Base-by-base conservation (phyloP, 1,140 invertebrate species). In the Lepidostoma basale region DNA sequence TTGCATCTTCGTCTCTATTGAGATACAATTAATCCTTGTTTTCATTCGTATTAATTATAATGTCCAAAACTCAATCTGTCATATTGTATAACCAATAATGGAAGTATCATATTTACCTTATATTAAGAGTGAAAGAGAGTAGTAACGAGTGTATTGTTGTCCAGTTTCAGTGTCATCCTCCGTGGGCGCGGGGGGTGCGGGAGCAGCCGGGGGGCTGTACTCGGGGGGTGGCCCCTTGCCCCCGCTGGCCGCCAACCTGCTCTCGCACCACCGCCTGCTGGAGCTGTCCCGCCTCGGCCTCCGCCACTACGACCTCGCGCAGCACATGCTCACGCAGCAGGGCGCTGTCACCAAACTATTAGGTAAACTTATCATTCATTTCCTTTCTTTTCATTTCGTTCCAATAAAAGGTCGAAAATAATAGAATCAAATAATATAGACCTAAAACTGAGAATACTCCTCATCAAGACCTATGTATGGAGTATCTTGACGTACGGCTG, bases 321-420 rank as follows among this genome's bases (percentile, higher is more conserved):
- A 94, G 60, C 93, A 95, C 76, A 89, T 96, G 78, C 86, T 94
- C 14, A 90, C 92, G 5, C 93, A 94, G 75, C 93, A 96, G 82
- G 93, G 93, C 68, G 94, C 94, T 76, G 94, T 96, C 70, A 93
- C 91, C 71, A 96, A 96, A 84, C 87, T 97, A 74, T 80, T 94
- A 70, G 91, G 92, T 92, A 83, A 90, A 89, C 12, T 33, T 12
- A 33, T 33, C 6, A 33, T n/a, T n/a, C n/a, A n/a, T n/a, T n/a
- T n/a, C n/a, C n/a, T n/a, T n/a, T n/a, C n/a, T n/a, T 84, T 3
- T 30, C 5, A 22, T 16, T n/a, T 6, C 8, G 30, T 9, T n/a
- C n/a, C n/a, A n/a, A n/a, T n/a, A n/a, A n/a, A n/a, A n/a, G n/a
- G n/a, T n/a, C n/a, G n/a, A n/a, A n/a, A n/a, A n/a, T n/a, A n/a